phyloP scores from a whole-genome alignment of 92 coral and sea anemone species.

The Plumapathes pennacea region DNA sequence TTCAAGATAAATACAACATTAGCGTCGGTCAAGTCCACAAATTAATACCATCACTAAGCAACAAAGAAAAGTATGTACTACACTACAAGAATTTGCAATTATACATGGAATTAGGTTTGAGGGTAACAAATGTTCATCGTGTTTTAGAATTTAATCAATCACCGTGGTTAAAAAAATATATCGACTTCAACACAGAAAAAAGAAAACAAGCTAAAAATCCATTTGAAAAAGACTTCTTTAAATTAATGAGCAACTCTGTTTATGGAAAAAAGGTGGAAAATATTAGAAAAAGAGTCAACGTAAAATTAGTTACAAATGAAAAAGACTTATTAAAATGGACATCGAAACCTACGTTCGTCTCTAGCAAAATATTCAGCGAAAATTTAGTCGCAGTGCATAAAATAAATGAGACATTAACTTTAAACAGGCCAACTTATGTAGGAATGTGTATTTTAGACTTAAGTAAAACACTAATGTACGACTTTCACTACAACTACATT shows the following conservation, averaged over 20 bases:
- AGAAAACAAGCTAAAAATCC: constrained; percentile 5
- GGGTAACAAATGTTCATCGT: constrained; percentile 12
- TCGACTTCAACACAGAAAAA: constrained; percentile 30
- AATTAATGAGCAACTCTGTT: constrained; percentile 5
- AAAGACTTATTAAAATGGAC: not conserved
- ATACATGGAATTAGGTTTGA: constrained; percentile 8
- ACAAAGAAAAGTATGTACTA: constrained; percentile 6
- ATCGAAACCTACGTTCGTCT: not conserved
- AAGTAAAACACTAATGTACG: constrained; percentile 14
- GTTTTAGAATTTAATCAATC: constrained; percentile 15
- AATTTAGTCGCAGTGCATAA: constrained; percentile 13
- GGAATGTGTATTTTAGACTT: constrained; percentile 19
- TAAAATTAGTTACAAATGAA: constrained; percentile 8
- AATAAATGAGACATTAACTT: constrained; percentile 1
- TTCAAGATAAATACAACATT: not conserved
- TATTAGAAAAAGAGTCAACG: not conserved
- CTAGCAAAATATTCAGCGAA: not conserved
- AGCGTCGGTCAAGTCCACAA: constrained; percentile 5
- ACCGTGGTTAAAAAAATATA: constrained; percentile 24
- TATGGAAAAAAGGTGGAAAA: constrained; percentile 27
- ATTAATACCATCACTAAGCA: not conserved
- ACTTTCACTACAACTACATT: constrained; percentile 28
- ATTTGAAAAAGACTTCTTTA: constrained; percentile 19
- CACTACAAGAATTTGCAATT: constrained; percentile 20
- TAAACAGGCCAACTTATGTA: too few species aligned